Evolutionary conservation across 1,140 invertebrate genomes (phyloP), one percentile per base, ranked within the genome.

Genomic region (Drosophila mojavensis): DNA sequence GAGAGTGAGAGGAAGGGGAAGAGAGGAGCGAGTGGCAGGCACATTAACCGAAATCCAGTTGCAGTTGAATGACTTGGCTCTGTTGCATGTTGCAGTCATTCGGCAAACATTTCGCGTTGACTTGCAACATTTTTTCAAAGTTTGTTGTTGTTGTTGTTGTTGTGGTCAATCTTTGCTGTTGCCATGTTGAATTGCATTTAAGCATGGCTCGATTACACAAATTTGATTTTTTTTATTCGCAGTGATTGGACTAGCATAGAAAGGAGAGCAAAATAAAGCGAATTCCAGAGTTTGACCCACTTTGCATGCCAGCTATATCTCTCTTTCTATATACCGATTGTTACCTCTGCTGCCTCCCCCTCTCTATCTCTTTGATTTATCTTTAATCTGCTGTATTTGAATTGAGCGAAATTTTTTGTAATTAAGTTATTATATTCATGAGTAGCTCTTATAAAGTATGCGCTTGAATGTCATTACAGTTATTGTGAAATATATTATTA

Each of bases 41-140:
- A 78, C 77, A 88, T 80, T 88, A 78, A 80, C 83, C 79, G 79
- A 88, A 88, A 84, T 89, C 73, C 84, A 89, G 68, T 89, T 81
- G 71, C 80, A 88, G 78, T 89, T 88, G 73, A 89, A 88, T 78
- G 78, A 88, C 79, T 88, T 55, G 70, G 53, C 60, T 60, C 47
- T 58, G 62, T 77, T 73, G 78, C 71, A 79, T 79, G 67, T 61
- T 70, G 53, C 65, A 66, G 60, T 55, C 51, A 60, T 53, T 74
- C 54, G 61, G 59, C 47, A 77, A 58, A 45, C 67, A 63, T 66
- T 64, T 69, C 50, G 65, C 65, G 61, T 65, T 65, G 78, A 67
- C 56, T 78, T 69, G 65, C 75, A 78, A 75, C 62, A 70, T 64
- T 59, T 61, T 79, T 53, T 24, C 58, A 24, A 13, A 24, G 20